These are phyloP conservation scores for Tipula unca DNA, from an alignment of 2,888 invertebrate genomes.

Conservation along the genomic window DNA sequence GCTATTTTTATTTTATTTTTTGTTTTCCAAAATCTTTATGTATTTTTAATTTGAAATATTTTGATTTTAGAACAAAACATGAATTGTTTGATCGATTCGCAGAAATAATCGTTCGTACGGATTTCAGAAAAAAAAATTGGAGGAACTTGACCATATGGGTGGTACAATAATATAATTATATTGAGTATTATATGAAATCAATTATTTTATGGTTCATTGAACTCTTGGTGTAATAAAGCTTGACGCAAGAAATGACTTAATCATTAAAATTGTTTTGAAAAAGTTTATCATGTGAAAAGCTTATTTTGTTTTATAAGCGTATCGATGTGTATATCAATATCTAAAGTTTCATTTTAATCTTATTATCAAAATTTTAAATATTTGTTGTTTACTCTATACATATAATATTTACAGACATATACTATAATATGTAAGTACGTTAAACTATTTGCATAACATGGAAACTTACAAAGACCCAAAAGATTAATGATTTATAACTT, in stretches of 20 bases:
- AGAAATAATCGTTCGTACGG: no score
- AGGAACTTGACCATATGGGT: no score
- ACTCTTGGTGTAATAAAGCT: background rate
- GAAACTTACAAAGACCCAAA: background rate
- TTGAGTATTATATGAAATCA: background rate
- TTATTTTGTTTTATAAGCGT: background rate
- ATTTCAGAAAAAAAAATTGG: no score
- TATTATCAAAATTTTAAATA: background rate
- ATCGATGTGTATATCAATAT: background rate
- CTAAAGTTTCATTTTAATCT: background rate
- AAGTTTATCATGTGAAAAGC: background rate
- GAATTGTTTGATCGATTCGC: no score
- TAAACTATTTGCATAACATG: background rate
- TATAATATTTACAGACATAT: background rate
- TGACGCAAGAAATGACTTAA: no score
- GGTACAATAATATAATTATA: background rate
- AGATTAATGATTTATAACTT: background rate
- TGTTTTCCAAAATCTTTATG: background rate
- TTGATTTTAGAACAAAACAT: no score
- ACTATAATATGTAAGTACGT: background rate
- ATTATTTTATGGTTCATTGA: background rate
- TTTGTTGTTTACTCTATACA: background rate
- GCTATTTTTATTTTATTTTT: background rate
- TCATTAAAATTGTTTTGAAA: background rate
- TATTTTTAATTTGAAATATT: background rate